Conservation (phyloP, 2,113 vertebrate genomes). For the Myanophis thanlyinensis region DNA sequence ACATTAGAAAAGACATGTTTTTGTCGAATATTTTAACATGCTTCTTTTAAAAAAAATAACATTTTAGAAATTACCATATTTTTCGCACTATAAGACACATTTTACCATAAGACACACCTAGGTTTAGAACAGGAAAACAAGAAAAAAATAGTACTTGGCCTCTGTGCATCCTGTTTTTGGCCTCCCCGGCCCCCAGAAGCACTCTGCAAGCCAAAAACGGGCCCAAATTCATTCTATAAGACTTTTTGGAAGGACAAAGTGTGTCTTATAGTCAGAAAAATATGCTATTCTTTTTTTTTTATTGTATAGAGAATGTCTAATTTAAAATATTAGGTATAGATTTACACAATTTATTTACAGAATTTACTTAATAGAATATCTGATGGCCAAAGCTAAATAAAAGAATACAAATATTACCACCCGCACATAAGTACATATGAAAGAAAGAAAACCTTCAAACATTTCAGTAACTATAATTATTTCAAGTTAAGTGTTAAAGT, state of each 20-base stretch:
- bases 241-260: too few relatives aligned
- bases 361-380: not conserved
- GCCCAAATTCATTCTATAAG: too few relatives aligned
- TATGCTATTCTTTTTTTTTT: too few relatives aligned
- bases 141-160: too few relatives aligned
- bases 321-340: not conserved
- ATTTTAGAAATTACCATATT: not conserved
- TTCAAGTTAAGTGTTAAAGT: not conserved
- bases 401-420: not conserved
- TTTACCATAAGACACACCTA: too few relatives aligned
- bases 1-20: slow-evolving; percentile 6
- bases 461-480: not conserved
- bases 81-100: too few relatives aligned
- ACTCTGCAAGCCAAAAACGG: too few relatives aligned
- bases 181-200: too few relatives aligned
- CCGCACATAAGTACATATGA: not conserved
- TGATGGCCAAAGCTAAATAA: not conserved
- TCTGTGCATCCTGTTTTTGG: too few relatives aligned
- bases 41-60: not conserved
- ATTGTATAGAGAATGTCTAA: not conserved
- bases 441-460: not conserved
- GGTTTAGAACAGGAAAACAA: too few relatives aligned
- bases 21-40: not conserved
- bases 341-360: not conserved
- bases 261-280: too few relatives aligned